phyloP scores from a whole-genome alignment of 1,140 invertebrate species.

The Euwallacea fornicatus region DNA sequence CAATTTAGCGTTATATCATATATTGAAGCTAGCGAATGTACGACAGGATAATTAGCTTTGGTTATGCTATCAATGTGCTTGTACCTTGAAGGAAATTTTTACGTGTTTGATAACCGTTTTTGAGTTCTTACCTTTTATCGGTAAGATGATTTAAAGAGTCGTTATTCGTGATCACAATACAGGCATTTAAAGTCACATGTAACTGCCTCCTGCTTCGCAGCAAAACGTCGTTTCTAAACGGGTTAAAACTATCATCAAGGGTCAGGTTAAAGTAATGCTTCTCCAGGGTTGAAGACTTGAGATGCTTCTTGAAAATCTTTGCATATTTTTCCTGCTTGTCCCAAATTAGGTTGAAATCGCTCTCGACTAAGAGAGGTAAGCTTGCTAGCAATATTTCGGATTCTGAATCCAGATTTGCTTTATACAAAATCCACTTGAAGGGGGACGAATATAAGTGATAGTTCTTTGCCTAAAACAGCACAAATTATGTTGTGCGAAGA shows the following conservation, averaged over 20 bases:
- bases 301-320: background rate
- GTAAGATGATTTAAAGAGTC: constrained; percentile 62
- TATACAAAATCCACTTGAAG: no score
- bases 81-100: constrained; percentile 50
- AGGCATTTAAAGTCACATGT: constrained; percentile 53
- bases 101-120: background rate
- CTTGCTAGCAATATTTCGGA: no score
- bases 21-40: constrained; percentile 58
- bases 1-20: constrained; percentile 62
- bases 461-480: no score
- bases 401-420: no score
- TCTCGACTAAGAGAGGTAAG: constrained; percentile 46
- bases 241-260: no score
- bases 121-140: constrained; percentile 57
- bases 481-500: no score
- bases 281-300: no score
- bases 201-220: constrained; percentile 53
- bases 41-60: constrained; percentile 65
- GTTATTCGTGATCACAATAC: constrained; percentile 61
- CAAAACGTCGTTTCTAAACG: no score
- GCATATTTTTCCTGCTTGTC: constrained; percentile 18
- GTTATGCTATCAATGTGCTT: constrained; percentile 64
- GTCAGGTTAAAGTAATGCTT: no score
- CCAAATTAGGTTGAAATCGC: constrained; percentile 44
- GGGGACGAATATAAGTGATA: no score